Conservation (phyloP, 92 coral and sea anemone species). For the Isaurus tuberculatus region DNA sequence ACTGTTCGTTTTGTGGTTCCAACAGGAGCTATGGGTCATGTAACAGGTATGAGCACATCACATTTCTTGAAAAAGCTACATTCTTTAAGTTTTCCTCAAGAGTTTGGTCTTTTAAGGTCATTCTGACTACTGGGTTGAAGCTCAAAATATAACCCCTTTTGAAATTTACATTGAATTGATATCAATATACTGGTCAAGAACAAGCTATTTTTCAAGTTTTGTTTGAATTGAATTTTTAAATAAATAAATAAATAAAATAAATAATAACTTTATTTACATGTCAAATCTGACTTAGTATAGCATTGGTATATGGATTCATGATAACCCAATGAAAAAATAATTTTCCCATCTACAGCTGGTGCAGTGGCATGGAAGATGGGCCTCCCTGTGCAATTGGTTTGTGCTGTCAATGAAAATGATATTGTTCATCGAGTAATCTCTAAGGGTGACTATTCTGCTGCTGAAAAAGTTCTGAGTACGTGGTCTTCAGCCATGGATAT, state of each 20-base stretch:
- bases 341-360: conserved; percentile 74
- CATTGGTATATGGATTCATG: too few relatives aligned
- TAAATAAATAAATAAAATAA: too few relatives aligned
- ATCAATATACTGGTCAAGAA: too few relatives aligned
- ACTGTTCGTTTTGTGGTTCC: conserved; percentile 80
- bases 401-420: conserved; percentile 90
- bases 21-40: conserved; percentile 91
- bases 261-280: too few relatives aligned
- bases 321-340: background rate
- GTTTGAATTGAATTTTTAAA: too few relatives aligned
- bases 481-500: conserved; percentile 96
- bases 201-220: too few relatives aligned
- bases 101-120: too few relatives aligned
- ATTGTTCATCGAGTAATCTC: conserved; percentile 77
- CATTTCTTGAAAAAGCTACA: too few relatives aligned
- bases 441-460: conserved; percentile 62
- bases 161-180: too few relatives aligned
- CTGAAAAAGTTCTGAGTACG: conserved; percentile 55
- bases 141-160: too few relatives aligned
- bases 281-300: too few relatives aligned
- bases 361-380: conserved; percentile 83
- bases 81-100: background rate
- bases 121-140: too few relatives aligned
- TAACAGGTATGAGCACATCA: conserved; percentile 63
- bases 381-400: conserved; percentile 75